Conservation (phyloP, 2,888 invertebrate species). For the Antheraea assamensis region DNA sequence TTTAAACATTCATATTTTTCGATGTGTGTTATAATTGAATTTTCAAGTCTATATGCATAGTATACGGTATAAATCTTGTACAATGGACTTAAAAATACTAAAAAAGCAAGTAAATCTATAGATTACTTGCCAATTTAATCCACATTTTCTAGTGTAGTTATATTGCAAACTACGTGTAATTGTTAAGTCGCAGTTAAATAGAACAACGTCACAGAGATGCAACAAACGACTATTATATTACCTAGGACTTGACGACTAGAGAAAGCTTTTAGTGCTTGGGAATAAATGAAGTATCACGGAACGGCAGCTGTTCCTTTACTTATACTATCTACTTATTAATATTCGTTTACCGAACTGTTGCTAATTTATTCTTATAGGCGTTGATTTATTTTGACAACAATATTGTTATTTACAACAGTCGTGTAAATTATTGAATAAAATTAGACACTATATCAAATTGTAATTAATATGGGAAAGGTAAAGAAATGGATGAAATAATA, state of each 20-base stretch:
- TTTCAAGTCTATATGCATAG: too few relatives aligned
- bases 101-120: neutral
- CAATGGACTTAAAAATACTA: too few relatives aligned
- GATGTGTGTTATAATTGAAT: too few relatives aligned
- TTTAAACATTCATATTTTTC: too few relatives aligned
- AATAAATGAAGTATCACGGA: neutral
- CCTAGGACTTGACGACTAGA: neutral
- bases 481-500: too few relatives aligned
- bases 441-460: too few relatives aligned
- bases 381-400: neutral
- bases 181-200: neutral
- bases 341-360: neutral
- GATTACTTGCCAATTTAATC: neutral
- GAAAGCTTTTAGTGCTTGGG: constrained; percentile 7
- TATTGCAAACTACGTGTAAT: neutral
- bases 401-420: neutral
- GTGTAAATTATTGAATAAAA: neutral
- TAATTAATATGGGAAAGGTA: too few relatives aligned
- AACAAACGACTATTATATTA: neutral
- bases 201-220: neutral
- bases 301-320: neutral
- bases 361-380: constrained; percentile 22
- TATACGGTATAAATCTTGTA: too few relatives aligned
- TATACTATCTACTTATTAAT: neutral
- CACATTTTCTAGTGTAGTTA: neutral